Percentiles rank a stretch among this genome's conserved stretches.
Conservation (phyloP, 2,113 vertebrate species). For the Gracilinanus agilis region DNA sequence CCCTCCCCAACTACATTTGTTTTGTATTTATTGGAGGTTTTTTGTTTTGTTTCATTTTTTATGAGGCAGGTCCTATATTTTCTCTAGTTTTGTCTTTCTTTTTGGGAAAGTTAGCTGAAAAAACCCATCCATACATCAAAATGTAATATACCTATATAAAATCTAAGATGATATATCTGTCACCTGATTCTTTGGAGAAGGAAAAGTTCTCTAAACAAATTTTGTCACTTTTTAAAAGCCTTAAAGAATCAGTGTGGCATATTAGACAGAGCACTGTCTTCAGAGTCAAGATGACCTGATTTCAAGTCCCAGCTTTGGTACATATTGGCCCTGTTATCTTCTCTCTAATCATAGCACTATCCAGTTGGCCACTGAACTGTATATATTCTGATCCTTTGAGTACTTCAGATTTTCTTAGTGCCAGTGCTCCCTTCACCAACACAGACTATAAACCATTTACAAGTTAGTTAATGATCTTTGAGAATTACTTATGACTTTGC, state of each 20-base stretch:
- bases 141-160: conserved; percentile 36
- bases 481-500: background rate
- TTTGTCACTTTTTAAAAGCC: background rate
- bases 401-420: background rate
- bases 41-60: background rate
- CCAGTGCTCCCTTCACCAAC: background rate
- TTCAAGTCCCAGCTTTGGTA: conserved; percentile 3
- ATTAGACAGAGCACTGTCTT: background rate
- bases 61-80: background rate
- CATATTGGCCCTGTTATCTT: conserved; percentile 21
- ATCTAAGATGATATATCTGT: conserved; percentile 17
- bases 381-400: background rate
- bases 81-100: background rate
- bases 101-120: conserved; percentile 28
- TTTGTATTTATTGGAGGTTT: conserved; percentile 24
- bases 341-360: background rate
- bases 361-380: background rate
- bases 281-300: background rate
- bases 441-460: background rate
- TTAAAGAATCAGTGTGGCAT: background rate
- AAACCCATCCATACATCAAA: conserved; percentile 20
- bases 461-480: background rate
- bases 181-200: conserved; percentile 20
- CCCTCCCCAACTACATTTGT: conserved; percentile 8
- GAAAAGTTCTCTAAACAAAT: conserved; percentile 9